Evolutionary conservation across 2,797 vertebrate species (phyloP).

Genomic region (Eurystomus glaucurus): DNA sequence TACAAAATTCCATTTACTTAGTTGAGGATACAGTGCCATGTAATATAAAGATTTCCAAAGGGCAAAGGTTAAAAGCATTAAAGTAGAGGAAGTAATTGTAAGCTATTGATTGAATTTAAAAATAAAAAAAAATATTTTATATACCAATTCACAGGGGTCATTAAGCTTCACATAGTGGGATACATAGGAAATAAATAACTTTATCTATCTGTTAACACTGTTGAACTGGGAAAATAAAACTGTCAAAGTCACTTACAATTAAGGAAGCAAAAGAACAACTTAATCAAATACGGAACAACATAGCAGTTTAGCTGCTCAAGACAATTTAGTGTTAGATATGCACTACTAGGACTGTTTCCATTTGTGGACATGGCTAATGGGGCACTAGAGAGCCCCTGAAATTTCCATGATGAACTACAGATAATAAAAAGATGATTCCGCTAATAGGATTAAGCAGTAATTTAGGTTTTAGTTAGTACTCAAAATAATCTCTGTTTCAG

Average conservation of each 20-base stretch:
- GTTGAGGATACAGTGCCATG: not conserved
- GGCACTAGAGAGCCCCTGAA: not conserved
- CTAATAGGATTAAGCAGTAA: not conserved
- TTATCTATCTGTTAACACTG: not conserved
- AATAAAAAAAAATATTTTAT: not conserved
- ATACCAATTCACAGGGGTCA: not conserved
- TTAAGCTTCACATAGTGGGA: not conserved
- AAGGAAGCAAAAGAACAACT: slow-evolving; percentile 25
- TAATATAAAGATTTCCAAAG: not conserved
- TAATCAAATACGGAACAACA: slow-evolving; percentile 19
- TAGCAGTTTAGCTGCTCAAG: not conserved
- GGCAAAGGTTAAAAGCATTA: not conserved
- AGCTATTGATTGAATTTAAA: not conserved
- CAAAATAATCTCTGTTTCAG: not conserved
- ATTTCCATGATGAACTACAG: not conserved
- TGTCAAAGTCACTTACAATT: slow-evolving; percentile 51
- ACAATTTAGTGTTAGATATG: slow-evolving; percentile 2
- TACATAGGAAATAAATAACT: not conserved
- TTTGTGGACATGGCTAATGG: not conserved
- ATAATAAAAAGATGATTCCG: not conserved
- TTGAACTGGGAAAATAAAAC: slow-evolving; percentile 45
- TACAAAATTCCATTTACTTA: not conserved
- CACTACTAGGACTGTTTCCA: not conserved
- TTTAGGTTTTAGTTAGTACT: not conserved
- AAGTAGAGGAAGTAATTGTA: not conserved